phyloP scores from a whole-genome alignment of 92 coral and sea anemone species.

The Paramuricea clavata region DNA sequence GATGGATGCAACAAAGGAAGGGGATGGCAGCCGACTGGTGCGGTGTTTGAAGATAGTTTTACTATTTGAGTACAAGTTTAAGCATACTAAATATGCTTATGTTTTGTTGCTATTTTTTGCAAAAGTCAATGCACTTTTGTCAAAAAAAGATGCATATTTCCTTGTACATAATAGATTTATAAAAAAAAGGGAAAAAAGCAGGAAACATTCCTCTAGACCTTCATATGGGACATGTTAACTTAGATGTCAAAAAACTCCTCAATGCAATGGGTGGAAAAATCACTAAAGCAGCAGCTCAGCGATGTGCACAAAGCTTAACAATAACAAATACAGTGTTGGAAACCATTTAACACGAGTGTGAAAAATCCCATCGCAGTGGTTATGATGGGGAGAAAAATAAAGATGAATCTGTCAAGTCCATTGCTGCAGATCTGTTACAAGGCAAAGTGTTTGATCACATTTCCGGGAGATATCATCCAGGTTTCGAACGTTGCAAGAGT shows the following conservation, averaged over 20 bases:
- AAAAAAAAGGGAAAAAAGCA: conserved; percentile 60
- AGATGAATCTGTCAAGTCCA: too few species aligned
- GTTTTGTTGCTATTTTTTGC: conserved; percentile 69
- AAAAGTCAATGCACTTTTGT: conserved; percentile 54
- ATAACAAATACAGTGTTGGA: too few species aligned
- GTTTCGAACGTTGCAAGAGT: too few species aligned
- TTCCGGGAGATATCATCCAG: too few species aligned
- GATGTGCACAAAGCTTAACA: too few species aligned
- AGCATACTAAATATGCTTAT: conserved; percentile 66
- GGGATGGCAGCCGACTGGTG: conserved; percentile 68
- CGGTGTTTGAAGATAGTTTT: conserved; percentile 62
- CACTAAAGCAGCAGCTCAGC: too few species aligned
- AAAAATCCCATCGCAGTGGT: too few species aligned
- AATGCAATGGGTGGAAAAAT: conserved; percentile 77
- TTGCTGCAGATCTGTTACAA: too few species aligned
- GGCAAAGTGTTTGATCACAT: too few species aligned
- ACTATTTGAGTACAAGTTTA: conserved; percentile 62
- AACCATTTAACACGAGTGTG: too few species aligned
- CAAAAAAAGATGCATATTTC: conserved; percentile 53
- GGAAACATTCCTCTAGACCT: conserved; percentile 62
- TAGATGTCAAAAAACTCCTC: conserved; percentile 63
- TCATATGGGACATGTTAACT: conserved; percentile 31
- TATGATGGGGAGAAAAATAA: too few species aligned
- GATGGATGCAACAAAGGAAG: conserved; percentile 75
- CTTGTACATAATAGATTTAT: conserved; percentile 66